These are phyloP conservation scores for Lasioglossum morio DNA, from an alignment of 2,888 invertebrate species.

Conservation along the genomic window DNA sequence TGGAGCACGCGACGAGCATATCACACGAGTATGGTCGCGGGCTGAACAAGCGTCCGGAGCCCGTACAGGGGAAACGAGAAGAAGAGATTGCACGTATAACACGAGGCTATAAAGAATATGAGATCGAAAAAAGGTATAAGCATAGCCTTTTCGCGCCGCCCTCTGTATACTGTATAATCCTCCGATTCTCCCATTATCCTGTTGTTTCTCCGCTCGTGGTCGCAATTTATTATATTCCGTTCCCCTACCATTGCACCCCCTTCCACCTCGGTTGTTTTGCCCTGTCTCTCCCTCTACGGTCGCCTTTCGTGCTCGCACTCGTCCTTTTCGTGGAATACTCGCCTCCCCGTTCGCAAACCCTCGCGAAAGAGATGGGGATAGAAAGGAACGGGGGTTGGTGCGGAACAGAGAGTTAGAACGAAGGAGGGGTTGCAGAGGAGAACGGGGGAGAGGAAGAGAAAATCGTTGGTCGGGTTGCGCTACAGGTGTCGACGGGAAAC, in stretches of 20 bases:
- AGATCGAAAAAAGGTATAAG: slow-evolving; percentile 72
- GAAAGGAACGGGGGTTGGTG: slow-evolving; percentile 29
- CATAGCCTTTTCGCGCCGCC: slow-evolving; percentile 68
- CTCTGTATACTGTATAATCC: slow-evolving; percentile 75
- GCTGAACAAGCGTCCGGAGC: not conserved
- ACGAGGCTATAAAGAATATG: slow-evolving; percentile 65
- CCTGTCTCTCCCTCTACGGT: slow-evolving; percentile 23
- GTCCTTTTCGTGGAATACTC: slow-evolving; percentile 26
- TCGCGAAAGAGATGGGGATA: slow-evolving; percentile 38
- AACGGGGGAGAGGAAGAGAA: not conserved
- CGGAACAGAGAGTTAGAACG: not conserved
- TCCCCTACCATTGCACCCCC: slow-evolving; percentile 17
- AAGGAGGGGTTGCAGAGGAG: not conserved
- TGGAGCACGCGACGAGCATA: not conserved
- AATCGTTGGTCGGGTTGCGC: slow-evolving; percentile 70
- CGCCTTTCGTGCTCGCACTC: slow-evolving; percentile 27
- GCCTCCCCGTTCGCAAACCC: slow-evolving; percentile 30
- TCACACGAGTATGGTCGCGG: not conserved
- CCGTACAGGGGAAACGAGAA: slow-evolving; percentile 6
- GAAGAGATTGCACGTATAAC: slow-evolving; percentile 56
- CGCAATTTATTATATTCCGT: slow-evolving; percentile 79
- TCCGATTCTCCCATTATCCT: slow-evolving; percentile 81
- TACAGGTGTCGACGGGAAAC: slow-evolving; percentile 83
- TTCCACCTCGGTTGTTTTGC: slow-evolving; percentile 39
- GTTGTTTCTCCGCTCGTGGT: slow-evolving; percentile 80